phyloP scores from a whole-genome alignment of 2,113 vertebrate species.

The Channa maculata region DNA sequence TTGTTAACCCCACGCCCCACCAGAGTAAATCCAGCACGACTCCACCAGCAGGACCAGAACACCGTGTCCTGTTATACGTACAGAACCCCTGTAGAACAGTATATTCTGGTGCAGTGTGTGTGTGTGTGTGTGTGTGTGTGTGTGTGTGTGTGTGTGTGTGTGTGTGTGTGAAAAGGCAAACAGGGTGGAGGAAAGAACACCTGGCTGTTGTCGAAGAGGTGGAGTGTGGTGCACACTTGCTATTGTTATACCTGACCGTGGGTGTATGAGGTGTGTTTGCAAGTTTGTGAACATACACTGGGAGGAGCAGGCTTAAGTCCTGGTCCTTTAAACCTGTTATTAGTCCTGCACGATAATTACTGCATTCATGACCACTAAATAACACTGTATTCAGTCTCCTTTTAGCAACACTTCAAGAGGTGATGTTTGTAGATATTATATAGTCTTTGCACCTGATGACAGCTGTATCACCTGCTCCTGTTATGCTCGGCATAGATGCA shows the following conservation, averaged over 20 bases:
- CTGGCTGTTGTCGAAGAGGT: neutral
- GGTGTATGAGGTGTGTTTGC: slow-evolving; percentile 60
- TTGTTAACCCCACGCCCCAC: slow-evolving; percentile 59
- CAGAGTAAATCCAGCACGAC: slow-evolving; percentile 14
- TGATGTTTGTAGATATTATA: slow-evolving; percentile 51
- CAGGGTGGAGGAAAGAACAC: slow-evolving; percentile 56
- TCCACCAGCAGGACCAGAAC: slow-evolving; percentile 16
- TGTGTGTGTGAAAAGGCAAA: slow-evolving; percentile 44
- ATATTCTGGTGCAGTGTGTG: no score
- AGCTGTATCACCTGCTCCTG: slow-evolving; percentile 1
- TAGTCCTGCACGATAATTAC: slow-evolving; percentile 61
- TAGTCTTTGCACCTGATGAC: slow-evolving; percentile 39
- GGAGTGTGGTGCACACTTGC: slow-evolving; percentile 7
- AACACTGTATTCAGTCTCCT: slow-evolving; percentile 41
- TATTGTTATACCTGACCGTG: slow-evolving; percentile 56
- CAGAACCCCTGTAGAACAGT: slow-evolving; percentile 9
- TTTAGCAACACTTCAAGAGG: slow-evolving; percentile 36
- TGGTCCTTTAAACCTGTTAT: slow-evolving; percentile 55
- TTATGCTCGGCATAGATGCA: neutral
- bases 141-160: neutral
- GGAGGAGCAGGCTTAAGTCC: slow-evolving; percentile 67
- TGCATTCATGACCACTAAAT: slow-evolving; percentile 54
- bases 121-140: neutral
- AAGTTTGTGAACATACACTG: slow-evolving; percentile 61
- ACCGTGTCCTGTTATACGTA: neutral